Percentiles rank a stretch among this genome's conserved stretches.
Conservation (phyloP, 2,797 vertebrate species). For the Xiphorhynchus erythropygius region DNA sequence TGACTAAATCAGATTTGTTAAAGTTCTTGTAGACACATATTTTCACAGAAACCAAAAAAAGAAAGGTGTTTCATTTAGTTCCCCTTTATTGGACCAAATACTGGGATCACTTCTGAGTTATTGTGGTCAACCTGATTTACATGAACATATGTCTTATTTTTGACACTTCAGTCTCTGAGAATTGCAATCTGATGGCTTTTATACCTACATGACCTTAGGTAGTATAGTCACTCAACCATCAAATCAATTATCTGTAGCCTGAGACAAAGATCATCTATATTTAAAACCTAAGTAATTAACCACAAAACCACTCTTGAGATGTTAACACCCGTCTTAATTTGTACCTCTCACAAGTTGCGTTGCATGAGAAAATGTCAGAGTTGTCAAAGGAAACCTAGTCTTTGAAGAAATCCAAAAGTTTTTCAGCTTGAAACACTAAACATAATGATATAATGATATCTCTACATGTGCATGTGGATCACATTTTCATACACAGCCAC, state of each 20-base stretch:
- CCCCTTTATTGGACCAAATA: background rate
- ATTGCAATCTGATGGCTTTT: background rate
- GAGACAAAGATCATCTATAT: background rate
- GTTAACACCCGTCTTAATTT: background rate
- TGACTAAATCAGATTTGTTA: conserved; percentile 33
- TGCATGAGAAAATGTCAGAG: background rate
- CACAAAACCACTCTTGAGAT: background rate
- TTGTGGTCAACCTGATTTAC: background rate
- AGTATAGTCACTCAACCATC: background rate
- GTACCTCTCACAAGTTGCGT: background rate
- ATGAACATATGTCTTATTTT: background rate
- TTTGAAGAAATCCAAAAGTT: background rate
- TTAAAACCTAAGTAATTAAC: conserved; percentile 6
- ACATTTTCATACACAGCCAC: background rate
- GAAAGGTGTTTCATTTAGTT: background rate
- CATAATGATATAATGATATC: background rate
- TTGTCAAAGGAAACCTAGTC: background rate
- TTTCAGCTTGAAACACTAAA: background rate
- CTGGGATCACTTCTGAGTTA: background rate
- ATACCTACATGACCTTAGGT: background rate
- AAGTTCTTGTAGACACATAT: background rate
- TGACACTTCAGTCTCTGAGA: background rate
- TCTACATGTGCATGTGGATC: background rate
- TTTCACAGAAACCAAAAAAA: background rate
- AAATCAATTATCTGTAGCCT: conserved; percentile 13